Conservation (phyloP, 2,113 vertebrate species). For the Atrichornis clamosus region DNA sequence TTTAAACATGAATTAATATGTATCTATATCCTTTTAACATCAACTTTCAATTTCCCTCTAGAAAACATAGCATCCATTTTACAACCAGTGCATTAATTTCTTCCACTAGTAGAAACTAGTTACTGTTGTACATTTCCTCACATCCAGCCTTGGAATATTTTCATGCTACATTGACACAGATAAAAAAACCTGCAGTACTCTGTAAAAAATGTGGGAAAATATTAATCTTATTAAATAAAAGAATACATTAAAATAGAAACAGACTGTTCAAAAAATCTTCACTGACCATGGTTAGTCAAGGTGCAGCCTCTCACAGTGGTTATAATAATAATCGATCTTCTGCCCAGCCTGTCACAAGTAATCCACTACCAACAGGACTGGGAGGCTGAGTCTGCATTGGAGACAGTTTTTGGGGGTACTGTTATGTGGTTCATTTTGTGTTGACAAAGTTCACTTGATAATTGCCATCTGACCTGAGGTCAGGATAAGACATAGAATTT, state of each 20-base stretch:
- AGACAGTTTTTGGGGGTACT: neutral
- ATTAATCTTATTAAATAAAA: neutral
- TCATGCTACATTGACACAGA: neutral
- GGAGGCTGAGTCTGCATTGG: neutral
- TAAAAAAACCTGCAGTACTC: neutral
- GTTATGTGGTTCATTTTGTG: neutral
- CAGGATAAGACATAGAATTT: neutral
- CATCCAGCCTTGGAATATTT: neutral
- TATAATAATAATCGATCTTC: neutral
- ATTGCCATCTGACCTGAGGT: neutral
- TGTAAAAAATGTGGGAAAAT: neutral
- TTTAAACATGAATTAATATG: neutral
- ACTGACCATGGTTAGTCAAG: neutral
- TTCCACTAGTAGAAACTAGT: neutral
- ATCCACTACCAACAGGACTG: neutral
- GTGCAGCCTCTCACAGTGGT: neutral
- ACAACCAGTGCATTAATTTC: neutral
- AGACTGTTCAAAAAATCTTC: neutral
- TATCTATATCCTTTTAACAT: neutral
- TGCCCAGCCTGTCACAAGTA: neutral
- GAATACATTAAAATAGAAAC: neutral
- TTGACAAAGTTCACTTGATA: neutral
- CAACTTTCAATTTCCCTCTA: neutral
- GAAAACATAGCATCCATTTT: neutral
- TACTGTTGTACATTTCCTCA: neutral